Evolutionary conservation across 2,888 invertebrate species (phyloP).

Genomic region (Phyllotreta striolata): DNA sequence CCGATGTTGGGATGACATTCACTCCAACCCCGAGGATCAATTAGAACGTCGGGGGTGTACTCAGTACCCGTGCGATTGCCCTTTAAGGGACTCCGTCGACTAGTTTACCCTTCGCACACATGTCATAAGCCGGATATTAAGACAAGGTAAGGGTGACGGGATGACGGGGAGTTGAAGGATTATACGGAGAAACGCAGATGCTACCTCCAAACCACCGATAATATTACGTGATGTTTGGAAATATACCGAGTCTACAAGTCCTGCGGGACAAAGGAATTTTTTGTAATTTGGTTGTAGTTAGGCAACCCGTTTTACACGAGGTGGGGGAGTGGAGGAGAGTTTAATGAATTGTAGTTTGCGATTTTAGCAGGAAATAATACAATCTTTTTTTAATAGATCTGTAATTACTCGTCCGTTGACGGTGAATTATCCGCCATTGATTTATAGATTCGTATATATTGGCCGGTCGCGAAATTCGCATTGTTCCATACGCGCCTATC

Average conservation of each 20-base stretch:
- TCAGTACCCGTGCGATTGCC: conserved; percentile 21
- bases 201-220: background rate
- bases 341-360: too few species aligned
- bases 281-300: too few species aligned
- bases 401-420: too few species aligned
- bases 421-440: conserved; percentile 2
- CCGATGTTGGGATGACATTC: conserved; percentile 1
- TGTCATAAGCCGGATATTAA: conserved; percentile 31
- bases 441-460: conserved; percentile 29
- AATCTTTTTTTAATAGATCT: too few species aligned
- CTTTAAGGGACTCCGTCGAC: conserved; percentile 24
- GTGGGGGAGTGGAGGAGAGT: too few species aligned
- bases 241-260: too few species aligned
- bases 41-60: conserved; percentile 25
- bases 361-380: too few species aligned
- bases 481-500: conserved; percentile 17
- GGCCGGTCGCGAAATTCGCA: conserved; percentile 32
- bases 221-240: too few species aligned
- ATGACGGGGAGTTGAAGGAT: conserved; percentile 8
- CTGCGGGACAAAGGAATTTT: too few species aligned
- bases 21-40: conserved; percentile 25
- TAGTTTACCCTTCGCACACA: conserved; percentile 32
- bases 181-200: conserved; percentile 21
- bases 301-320: too few species aligned
- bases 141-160: conserved; percentile 23